These are phyloP conservation scores for Erythrocercus mccallii DNA, from an alignment of 2,113 vertebrate species.

Conservation along the genomic window DNA sequence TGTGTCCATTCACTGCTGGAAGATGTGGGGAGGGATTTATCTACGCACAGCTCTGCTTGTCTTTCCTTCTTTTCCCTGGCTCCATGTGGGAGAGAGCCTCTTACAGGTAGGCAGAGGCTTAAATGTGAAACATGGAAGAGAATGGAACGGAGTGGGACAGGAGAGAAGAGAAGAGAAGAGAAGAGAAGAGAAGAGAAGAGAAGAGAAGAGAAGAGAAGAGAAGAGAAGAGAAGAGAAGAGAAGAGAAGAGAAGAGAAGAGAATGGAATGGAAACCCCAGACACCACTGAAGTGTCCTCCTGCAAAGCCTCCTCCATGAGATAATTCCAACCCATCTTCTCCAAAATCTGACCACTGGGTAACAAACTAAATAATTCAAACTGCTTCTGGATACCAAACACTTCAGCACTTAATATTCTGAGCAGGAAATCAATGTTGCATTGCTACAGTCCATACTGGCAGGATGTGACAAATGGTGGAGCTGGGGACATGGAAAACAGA, in stretches of 20 bases:
- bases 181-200: too few relatives aligned
- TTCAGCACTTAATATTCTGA: neutral
- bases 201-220: too few relatives aligned
- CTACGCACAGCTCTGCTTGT: neutral
- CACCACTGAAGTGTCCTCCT: neutral
- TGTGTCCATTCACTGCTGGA: neutral
- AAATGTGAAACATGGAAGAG: neutral
- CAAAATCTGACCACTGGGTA: neutral
- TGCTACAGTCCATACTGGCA: rapidly evolving
- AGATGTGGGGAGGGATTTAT: neutral
- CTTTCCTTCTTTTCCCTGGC: neutral
- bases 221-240: too few relatives aligned
- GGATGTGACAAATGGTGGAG: neutral
- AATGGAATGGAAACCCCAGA: neutral
- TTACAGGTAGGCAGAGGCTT: neutral
- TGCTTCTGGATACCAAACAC: neutral
- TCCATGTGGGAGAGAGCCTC: neutral
- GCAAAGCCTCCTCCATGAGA: neutral
- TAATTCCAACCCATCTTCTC: neutral
- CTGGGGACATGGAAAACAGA: neutral
- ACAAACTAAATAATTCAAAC: neutral
- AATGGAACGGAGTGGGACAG: neutral
- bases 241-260: too few relatives aligned
- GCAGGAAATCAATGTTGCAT: neutral
- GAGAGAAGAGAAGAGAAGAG: too few relatives aligned